Conservation (phyloP, 1,140 invertebrate species). For the Polyergus mexicanus region DNA sequence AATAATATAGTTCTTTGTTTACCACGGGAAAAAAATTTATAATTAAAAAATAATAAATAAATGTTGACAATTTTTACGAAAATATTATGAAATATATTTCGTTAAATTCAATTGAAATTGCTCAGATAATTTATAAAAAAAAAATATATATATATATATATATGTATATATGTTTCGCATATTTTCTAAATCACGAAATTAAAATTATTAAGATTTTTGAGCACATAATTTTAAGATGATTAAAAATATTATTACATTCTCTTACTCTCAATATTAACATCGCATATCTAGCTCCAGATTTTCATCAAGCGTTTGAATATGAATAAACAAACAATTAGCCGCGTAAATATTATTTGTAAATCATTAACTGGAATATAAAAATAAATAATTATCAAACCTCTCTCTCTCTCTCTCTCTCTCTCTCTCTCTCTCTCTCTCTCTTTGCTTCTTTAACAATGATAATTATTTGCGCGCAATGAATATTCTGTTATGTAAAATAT, state of each 20-base stretch:
- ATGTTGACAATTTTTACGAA: background rate
- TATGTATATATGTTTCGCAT: too few relatives aligned
- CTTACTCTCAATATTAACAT: background rate
- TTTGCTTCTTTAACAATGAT: background rate
- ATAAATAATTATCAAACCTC: background rate
- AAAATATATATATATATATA: too few relatives aligned
- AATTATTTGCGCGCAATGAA: background rate
- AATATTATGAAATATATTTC: background rate
- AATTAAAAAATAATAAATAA: background rate
- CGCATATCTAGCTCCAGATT: background rate
- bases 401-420: too few relatives aligned
- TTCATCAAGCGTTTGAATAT: background rate
- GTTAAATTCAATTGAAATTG: background rate
- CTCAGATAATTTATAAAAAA: background rate
- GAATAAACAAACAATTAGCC: conserved; percentile 16
- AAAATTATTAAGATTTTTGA: background rate
- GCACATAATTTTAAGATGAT: background rate
- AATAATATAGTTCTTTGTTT: background rate
- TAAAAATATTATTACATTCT: background rate
- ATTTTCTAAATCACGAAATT: background rate
- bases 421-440: too few relatives aligned
- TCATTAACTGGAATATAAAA: conserved; percentile 13
- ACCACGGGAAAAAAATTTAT: background rate
- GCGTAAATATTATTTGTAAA: background rate
- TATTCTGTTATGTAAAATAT: conserved; percentile 4